A percentile compares a stretch with the other conserved stretches of the same genome.
Evolutionary conservation across 2,113 vertebrate genomes (phyloP).

Genomic region (Anoura caudifer): DNA sequence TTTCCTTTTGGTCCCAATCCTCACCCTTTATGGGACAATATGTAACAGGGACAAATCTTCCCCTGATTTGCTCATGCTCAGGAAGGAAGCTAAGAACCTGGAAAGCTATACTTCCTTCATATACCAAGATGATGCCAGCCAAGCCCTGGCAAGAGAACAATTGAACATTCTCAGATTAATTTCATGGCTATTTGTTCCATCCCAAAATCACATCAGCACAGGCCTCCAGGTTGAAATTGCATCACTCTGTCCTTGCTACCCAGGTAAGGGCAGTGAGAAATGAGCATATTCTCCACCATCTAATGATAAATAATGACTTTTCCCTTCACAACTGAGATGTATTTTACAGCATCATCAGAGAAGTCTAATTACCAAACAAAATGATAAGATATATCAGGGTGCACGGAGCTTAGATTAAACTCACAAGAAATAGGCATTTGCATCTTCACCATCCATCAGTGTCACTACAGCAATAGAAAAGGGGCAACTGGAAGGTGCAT

Average conservation of each 20-base stretch:
- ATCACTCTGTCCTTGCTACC: conserved; percentile 56
- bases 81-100: conserved; percentile 9
- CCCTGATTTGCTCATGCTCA: neutral
- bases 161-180: conserved; percentile 61
- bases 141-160: conserved; percentile 39
- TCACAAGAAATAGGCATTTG: conserved; percentile 42
- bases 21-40: conserved; percentile 7
- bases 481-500: neutral
- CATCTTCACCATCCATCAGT: conserved; percentile 39
- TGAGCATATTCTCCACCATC: neutral
- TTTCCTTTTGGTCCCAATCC: neutral
- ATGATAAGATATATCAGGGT: conserved; percentile 48
- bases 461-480: conserved; percentile 47
- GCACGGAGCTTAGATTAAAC: neutral
- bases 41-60: conserved; percentile 35
- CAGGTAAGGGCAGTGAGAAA: conserved; percentile 71
- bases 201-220: conserved; percentile 47
- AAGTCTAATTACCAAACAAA: conserved; percentile 67
- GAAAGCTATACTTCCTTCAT: conserved; percentile 45
- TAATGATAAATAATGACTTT: conserved; percentile 69
- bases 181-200: conserved; percentile 72
- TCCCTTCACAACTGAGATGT: conserved; percentile 43
- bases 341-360: conserved; percentile 65
- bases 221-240: conserved; percentile 26
- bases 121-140: conserved; percentile 7